Evolutionary conservation across 2,113 vertebrate species (phyloP).

Genomic region (Ovis canadensis): DNA sequence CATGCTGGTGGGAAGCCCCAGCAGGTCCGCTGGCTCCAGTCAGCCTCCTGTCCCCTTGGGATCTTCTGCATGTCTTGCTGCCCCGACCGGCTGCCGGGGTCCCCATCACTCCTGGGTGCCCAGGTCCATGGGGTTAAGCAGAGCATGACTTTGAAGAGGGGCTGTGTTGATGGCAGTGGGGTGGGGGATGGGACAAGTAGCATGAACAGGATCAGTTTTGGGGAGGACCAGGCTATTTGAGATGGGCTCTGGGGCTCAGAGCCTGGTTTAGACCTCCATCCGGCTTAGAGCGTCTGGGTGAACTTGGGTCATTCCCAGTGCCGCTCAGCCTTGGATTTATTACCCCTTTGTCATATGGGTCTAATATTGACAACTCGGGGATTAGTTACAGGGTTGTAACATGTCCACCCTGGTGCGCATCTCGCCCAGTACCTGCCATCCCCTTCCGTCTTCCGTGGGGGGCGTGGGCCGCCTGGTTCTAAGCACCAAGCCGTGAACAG

Average conservation of each 20-base stretch:
- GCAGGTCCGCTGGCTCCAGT: neutral
- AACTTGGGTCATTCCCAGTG: neutral
- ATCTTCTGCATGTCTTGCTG: neutral
- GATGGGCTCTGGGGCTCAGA: neutral
- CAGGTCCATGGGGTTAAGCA: rapidly evolving
- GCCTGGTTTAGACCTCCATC: neutral
- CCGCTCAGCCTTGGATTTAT: neutral
- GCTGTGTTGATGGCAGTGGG: neutral
- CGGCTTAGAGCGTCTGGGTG: neutral
- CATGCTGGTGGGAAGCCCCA: neutral
- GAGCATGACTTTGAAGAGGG: neutral
- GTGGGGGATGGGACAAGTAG: rapidly evolving
- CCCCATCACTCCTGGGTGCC: neutral
- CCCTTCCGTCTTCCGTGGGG: rapidly evolving
- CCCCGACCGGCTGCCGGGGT: rapidly evolving
- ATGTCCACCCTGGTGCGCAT: neutral
- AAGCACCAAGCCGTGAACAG: no score
- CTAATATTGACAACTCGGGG: rapidly evolving
- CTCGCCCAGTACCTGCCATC: rapidly evolving
- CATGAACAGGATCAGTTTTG: rapidly evolving
- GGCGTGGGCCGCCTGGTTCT: rapidly evolving
- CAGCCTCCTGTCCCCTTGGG: rapidly evolving
- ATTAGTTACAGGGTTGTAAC: rapidly evolving
- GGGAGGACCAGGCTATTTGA: rapidly evolving
- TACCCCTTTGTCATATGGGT: neutral